Evolutionary conservation across 2,113 vertebrate species (phyloP).

Genomic region (Pteropus alecto): DNA sequence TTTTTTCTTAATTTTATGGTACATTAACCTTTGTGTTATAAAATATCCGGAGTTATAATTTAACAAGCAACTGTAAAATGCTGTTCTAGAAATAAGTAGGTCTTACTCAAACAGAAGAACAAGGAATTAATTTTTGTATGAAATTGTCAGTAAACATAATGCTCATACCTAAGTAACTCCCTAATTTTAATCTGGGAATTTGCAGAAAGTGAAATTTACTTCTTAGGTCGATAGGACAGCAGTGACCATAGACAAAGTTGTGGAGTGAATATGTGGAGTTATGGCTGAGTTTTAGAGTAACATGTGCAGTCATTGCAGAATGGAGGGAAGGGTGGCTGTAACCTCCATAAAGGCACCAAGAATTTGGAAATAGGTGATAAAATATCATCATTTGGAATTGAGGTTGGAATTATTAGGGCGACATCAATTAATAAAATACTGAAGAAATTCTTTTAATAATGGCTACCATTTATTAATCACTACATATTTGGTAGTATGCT

Average conservation of each 20-base stretch:
- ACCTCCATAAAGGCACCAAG: background rate
- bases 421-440: too few relatives aligned
- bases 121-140: background rate
- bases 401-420: background rate
- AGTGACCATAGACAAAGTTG: background rate
- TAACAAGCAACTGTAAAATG: background rate
- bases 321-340: background rate
- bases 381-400: background rate
- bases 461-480: background rate
- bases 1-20: background rate
- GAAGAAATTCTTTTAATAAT: background rate
- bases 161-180: background rate
- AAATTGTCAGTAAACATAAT: background rate
- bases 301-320: background rate
- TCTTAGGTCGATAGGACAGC: background rate
- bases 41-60: conserved; percentile 13
- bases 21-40: background rate
- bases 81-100: conserved; percentile 1
- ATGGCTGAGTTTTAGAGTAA: background rate
- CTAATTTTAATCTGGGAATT: background rate
- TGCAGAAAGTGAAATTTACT: background rate
- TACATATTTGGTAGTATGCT: background rate
- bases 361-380: background rate
- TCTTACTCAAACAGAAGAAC: conserved; percentile 15
- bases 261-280: background rate